Evolutionary conservation across 2,113 vertebrate genomes (phyloP).

Genomic region (Anoura caudifer): DNA sequence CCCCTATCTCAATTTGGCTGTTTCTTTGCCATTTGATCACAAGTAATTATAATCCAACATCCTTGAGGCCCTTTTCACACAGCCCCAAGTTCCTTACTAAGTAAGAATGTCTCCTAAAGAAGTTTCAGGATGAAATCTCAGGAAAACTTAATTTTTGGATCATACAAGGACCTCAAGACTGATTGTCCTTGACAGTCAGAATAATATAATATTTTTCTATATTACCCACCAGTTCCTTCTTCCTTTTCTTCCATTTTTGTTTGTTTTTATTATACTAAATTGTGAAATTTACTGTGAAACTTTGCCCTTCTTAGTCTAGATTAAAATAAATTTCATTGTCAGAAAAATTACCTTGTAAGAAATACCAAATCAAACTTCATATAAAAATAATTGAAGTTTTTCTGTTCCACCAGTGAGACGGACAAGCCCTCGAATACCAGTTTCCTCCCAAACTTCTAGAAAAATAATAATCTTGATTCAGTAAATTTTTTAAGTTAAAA

Average conservation of each 20-base stretch:
- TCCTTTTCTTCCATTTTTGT: not conserved
- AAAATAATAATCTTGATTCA: not conserved
- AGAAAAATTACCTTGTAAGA: conserved; percentile 60
- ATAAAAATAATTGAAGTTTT: conserved; percentile 52
- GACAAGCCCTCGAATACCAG: not conserved
- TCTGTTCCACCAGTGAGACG: conserved; percentile 15
- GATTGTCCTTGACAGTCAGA: not conserved
- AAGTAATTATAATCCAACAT: not conserved
- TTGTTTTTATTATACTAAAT: conserved; percentile 66
- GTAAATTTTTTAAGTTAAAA: not conserved
- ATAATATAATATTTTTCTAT: not conserved
- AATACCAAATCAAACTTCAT: conserved; percentile 73
- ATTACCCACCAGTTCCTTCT: not conserved
- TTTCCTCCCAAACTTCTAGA: conserved; percentile 3
- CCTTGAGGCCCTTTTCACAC: not conserved
- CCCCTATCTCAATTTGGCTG: not conserved
- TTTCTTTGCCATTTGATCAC: not conserved
- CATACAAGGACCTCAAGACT: not conserved
- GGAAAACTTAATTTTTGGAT: not conserved
- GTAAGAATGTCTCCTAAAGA: not conserved
- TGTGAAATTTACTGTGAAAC: conserved; percentile 75
- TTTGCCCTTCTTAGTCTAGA: conserved; percentile 65
- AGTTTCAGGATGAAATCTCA: not conserved
- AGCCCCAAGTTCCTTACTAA: not conserved
- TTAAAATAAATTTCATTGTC: conserved; percentile 53